A percentile compares a stretch with the other conserved stretches of the same genome.
Conservation (phyloP, 2,113 vertebrate species). For the Ancistrus triradiatus region DNA sequence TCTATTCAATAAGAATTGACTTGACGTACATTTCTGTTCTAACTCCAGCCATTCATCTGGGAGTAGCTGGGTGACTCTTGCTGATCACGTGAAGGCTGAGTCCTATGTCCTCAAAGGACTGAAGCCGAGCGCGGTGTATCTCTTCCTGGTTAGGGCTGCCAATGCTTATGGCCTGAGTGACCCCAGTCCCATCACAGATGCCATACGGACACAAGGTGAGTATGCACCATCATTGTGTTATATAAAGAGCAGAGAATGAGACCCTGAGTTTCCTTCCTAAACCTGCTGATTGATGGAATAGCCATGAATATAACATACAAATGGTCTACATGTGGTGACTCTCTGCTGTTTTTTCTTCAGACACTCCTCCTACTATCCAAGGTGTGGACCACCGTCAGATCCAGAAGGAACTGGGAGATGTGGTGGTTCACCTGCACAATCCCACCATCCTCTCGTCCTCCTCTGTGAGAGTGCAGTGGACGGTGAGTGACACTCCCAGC, state of each 20-base stretch:
- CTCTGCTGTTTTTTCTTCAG: conserved; percentile 58
- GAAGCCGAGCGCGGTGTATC: conserved; percentile 92
- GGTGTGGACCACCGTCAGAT: conserved; percentile 97
- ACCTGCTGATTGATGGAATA: background rate
- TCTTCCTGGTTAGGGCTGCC: conserved; percentile 94
- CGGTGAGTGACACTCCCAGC: conserved; percentile 72
- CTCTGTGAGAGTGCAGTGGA: conserved; percentile 94
- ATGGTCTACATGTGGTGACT: too few species aligned
- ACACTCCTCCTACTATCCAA: conserved; percentile 93
- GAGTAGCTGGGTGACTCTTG: conserved; percentile 97
- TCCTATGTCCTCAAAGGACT: conserved; percentile 86
- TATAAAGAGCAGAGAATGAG: background rate
- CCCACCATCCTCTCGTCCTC: conserved; percentile 96
- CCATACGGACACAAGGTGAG: conserved; percentile 95
- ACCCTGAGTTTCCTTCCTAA: too few species aligned
- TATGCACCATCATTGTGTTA: background rate
- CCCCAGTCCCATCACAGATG: conserved; percentile 94
- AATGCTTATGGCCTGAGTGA: conserved; percentile 97
- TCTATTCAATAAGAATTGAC: too few species aligned
- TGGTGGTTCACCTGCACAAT: conserved; percentile 92
- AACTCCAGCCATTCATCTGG: conserved; percentile 85
- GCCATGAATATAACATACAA: background rate
- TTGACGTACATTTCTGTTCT: background rate
- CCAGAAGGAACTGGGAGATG: conserved; percentile 89
- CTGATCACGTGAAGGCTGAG: conserved; percentile 92